A percentile compares a stretch with the other conserved stretches of the same genome.
phyloP scores from a whole-genome alignment of 2,888 invertebrate species.

The Diaphora mendica region DNA sequence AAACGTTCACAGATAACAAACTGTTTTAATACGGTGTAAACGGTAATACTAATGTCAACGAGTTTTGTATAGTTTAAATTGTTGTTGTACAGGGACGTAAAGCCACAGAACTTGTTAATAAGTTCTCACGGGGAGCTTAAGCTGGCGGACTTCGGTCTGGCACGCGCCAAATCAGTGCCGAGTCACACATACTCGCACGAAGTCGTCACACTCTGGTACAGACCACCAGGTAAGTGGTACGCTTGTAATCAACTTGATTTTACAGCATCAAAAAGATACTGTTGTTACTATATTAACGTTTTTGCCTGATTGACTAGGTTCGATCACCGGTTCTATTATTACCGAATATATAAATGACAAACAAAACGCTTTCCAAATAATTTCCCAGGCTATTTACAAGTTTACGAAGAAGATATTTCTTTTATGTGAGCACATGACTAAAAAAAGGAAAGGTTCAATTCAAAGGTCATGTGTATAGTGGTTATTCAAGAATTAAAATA shows the following conservation, averaged over 20 bases:
- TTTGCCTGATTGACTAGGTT: background rate
- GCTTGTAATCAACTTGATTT: background rate
- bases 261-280: background rate
- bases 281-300: background rate
- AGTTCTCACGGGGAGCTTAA: constrained; percentile 99
- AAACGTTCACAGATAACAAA: background rate
- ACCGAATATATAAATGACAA: no score
- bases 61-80: background rate
- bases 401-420: no score
- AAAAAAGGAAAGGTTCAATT: no score
- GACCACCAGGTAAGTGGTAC: constrained; percentile 91
- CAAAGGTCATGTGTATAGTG: no score
- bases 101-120: constrained; percentile 99
- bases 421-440: no score
- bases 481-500: background rate
- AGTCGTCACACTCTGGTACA: constrained; percentile 99
- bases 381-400: no score
- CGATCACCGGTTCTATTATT: no score
- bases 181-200: constrained; percentile 99
- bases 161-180: constrained; percentile 99
- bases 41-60: background rate
- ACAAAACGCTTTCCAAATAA: no score
- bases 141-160: constrained; percentile 98
- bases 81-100: constrained; percentile 90
- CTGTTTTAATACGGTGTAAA: background rate